phyloP scores from a whole-genome alignment of 2,113 vertebrate species.

The Chaetorhynchus papuensis region DNA sequence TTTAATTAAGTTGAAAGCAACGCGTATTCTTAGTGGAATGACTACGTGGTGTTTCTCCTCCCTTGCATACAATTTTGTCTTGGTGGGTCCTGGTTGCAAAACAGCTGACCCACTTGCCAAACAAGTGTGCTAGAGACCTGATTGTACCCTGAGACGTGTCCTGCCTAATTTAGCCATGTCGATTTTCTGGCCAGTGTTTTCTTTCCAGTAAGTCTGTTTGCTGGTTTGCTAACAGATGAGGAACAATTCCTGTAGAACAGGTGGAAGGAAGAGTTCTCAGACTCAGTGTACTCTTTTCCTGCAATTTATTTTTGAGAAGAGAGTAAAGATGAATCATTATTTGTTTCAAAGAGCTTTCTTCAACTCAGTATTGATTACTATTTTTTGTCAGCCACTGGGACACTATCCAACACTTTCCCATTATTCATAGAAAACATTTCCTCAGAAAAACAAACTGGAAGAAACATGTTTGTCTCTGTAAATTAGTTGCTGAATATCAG shows the following conservation, averaged over 20 bases:
- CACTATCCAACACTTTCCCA: not conserved
- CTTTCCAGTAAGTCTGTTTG: slow-evolving; percentile 1
- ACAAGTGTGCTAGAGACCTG: not conserved
- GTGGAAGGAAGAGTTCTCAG: slow-evolving; percentile 44
- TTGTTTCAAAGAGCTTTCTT: not conserved
- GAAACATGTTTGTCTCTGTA: not conserved
- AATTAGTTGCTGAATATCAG: not conserved
- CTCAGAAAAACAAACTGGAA: not conserved
- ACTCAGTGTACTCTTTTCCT: not conserved
- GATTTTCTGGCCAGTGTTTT: slow-evolving; percentile 20
- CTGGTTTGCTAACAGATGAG: slow-evolving; percentile 27
- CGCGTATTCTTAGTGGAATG: not conserved
- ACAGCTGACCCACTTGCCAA: not conserved
- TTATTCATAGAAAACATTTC: not conserved
- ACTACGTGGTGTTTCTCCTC: not conserved
- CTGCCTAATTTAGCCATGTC: not conserved
- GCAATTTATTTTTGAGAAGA: not conserved
- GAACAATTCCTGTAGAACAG: slow-evolving; percentile 30
- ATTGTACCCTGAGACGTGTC: not conserved
- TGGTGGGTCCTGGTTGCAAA: not conserved
- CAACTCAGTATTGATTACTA: not conserved
- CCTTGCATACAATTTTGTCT: not conserved
- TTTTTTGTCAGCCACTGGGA: not conserved
- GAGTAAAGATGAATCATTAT: not conserved
- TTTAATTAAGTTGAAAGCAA: not conserved